Conservation (phyloP, 2,888 invertebrate genomes). For the Andrena dorsata region DNA sequence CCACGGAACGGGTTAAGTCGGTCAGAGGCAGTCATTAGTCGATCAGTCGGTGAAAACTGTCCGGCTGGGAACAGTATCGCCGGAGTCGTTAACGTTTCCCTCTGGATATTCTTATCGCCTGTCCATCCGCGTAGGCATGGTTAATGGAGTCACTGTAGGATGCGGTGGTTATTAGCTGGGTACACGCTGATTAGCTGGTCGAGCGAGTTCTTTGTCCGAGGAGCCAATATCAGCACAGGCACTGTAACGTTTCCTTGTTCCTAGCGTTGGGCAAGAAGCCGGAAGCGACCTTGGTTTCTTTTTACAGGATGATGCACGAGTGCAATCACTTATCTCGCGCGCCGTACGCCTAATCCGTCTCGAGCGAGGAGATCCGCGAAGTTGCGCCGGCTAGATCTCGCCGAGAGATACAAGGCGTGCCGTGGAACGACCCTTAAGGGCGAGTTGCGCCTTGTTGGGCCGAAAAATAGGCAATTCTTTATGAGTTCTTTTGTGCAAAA, state of each 20-base stretch:
- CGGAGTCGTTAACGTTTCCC: too few relatives aligned
- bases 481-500: too few relatives aligned
- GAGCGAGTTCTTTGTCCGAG: not conserved
- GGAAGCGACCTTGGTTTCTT: constrained; percentile 63
- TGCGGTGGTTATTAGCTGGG: too few relatives aligned
- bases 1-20: not conserved
- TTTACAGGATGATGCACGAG: constrained; percentile 61
- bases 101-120: too few relatives aligned
- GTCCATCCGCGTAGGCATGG: too few relatives aligned
- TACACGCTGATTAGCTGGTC: too few relatives aligned
- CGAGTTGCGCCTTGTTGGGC: too few relatives aligned
- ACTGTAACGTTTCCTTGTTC: constrained; percentile 64
- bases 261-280: constrained; percentile 63
- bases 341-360: constrained; percentile 42
- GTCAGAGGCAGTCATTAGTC: constrained; percentile 1
- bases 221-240: constrained; percentile 40
- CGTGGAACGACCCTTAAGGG: not conserved
- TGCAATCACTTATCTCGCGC: constrained; percentile 51
- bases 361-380: constrained; percentile 6
- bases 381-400: not conserved
- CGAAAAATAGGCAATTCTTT: too few relatives aligned
- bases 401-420: not conserved
- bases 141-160: too few relatives aligned
- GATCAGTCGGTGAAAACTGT: not conserved
- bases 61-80: not conserved